Evolutionary conservation across 2,113 vertebrate species (phyloP).

Genomic region (Mustela nigripes): DNA sequence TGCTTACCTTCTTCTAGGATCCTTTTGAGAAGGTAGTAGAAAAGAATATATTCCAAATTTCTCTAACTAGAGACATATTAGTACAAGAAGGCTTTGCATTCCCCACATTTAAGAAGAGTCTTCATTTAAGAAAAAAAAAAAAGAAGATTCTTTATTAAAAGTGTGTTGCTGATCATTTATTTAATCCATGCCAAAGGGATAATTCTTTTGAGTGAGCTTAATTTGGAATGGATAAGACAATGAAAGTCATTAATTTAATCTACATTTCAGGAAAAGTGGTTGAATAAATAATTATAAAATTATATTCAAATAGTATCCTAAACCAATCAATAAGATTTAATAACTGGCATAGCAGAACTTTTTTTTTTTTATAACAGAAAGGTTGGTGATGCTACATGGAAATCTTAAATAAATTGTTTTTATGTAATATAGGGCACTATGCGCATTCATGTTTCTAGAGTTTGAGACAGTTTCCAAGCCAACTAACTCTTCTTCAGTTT

Average conservation of each 20-base stretch:
- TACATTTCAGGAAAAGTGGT: neutral
- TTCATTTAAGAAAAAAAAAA: too few relatives aligned
- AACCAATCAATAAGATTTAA: neutral
- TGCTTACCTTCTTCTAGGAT: neutral
- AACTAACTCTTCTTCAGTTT: slow-evolving; percentile 36
- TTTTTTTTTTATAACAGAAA: neutral
- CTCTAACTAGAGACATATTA: slow-evolving; percentile 6
- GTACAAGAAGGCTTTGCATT: neutral
- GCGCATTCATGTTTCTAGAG: neutral
- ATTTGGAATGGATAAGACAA: neutral
- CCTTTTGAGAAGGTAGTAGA: neutral
- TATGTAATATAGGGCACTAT: neutral
- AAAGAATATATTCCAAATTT: neutral
- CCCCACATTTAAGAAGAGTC: too few relatives aligned
- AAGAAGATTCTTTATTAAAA: slow-evolving; percentile 4
- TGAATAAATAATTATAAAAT: neutral
- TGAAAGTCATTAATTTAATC: slow-evolving; percentile 20
- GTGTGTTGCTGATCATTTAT: neutral
- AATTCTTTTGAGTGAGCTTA: neutral
- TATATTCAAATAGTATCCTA: neutral
- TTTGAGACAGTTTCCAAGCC: slow-evolving; percentile 21
- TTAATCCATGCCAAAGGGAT: neutral
- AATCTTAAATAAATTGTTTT: slow-evolving; percentile 17
- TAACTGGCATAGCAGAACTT: neutral
- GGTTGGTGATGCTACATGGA: neutral